Evolutionary conservation across 2,113 vertebrate species (phyloP), one percentile per base, ranked within the genome.

Genomic region (Neopipo cinnamomea): DNA sequence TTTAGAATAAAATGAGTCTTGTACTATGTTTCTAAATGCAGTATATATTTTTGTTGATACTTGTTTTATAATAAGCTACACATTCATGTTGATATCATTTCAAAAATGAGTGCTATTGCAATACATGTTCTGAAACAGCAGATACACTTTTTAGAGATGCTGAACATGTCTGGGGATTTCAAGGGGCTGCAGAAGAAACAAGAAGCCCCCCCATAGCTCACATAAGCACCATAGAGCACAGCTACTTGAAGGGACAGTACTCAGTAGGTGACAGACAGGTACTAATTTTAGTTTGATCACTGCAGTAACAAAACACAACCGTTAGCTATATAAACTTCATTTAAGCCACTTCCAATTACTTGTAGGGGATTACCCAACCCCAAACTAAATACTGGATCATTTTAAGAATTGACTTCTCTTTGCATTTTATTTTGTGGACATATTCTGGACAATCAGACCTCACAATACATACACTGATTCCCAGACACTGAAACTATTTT

Each of bases 161-260:
- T 73, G 74, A 81, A 68, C 8, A 2, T 6, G 13, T 35, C 55
- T 52, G 52, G 33, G 59, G 14, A 56, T 42, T 63, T 74, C 55
- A 62, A 17, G 33, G 13, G n/a, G 39, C 37, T 86, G 33, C 27
- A 68, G 42, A 76, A 63, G 37, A 49, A 72, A 49, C 6, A 15
- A 35, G 16, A 24, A 67, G 23, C 6, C 39, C 35, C 16, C 23
- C 5, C 37, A 73, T 41, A 77, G 58, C 37, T 72, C 33, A 12
- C 1, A 0, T 2, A n/a, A 53, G 28, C 4, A 1, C 52, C 16
- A 13, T 21, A 62, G 8, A 52, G 47, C 22, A 65, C n/a, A 39
- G 47, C 14, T 67, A n/a, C 22, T 42, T 3, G 1, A 81, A 62
- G 9, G 8, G 53, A 31, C 44, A n/a, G 25, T 8, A 67, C 9